Conservation (phyloP, 2,888 invertebrate species). For the Nymphalis polychloros region DNA sequence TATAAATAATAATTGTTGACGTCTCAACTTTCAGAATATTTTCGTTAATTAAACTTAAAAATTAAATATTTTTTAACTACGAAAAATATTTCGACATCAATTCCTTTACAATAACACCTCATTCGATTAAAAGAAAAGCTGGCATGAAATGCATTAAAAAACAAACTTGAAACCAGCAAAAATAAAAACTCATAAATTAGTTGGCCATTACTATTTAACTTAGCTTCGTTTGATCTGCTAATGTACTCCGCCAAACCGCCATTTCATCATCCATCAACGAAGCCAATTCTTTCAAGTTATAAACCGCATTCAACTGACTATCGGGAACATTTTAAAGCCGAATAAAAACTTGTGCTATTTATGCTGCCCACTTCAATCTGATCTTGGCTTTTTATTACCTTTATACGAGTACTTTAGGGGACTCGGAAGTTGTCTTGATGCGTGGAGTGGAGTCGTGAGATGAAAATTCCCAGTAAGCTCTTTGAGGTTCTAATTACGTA, state of each 20-base stretch:
- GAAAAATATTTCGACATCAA: too few relatives aligned
- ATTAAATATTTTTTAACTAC: too few relatives aligned
- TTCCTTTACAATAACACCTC: too few relatives aligned
- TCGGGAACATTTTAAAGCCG: constrained; percentile 34
- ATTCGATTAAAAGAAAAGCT: too few relatives aligned
- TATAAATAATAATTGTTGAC: too few relatives aligned
- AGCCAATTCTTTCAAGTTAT: constrained; percentile 36
- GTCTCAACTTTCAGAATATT: too few relatives aligned
- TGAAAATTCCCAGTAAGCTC: neutral
- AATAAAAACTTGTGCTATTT: constrained; percentile 33
- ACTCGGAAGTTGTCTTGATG: constrained; percentile 11
- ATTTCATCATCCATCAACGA: constrained; percentile 35
- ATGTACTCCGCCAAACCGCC: constrained; percentile 29
- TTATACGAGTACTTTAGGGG: constrained; percentile 10
- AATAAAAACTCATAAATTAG: constrained; percentile 14
- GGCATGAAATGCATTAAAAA: neutral
- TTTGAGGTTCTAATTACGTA: neutral
- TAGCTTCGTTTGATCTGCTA: constrained; percentile 36
- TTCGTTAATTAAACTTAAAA: too few relatives aligned
- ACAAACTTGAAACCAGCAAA: neutral
- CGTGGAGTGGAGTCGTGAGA: neutral
- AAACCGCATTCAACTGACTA: constrained; percentile 29
- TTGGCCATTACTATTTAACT: constrained; percentile 29
- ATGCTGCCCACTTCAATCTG: constrained; percentile 21
- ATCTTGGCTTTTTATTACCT: constrained; percentile 19